Base-by-base conservation (phyloP, 2,888 invertebrate genomes). In the Cyclophora punctaria region DNA sequence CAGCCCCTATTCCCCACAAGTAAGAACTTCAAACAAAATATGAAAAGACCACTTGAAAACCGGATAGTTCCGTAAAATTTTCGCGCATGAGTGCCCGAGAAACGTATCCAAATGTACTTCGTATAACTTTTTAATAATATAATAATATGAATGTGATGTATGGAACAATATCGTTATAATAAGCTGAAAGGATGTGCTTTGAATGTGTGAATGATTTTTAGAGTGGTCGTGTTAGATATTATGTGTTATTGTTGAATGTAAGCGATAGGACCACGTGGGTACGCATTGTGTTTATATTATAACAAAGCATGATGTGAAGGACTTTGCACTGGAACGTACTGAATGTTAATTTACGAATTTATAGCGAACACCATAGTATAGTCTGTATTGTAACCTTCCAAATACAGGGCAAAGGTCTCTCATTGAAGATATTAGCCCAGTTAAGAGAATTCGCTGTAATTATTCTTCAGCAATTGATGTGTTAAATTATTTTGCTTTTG, bases 41-140 rank as follows among this genome's bases (percentile, higher is more conserved):
- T 45, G 57, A 56, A 57, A 52, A 59, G 63, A 58, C 77, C 84
- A 80, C 86, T 87, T 71, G 68, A 86, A 67, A 83, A 88, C 87
- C 85, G 86, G 87, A 85, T 84, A 75, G 82, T 74, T 74, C 73
- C 74, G 76, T 67, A 67, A 74, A 76, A 78, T 77, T 79, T 82
- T 83, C 73, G 73, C 85, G 85, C 84, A 76, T 78, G 80, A 76
- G 69, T 73, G 83, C 69, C 60, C 70, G 57, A 70, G 67, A 77
- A 60, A 80, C 75, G 66, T 66, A 62, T 64, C 58, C 62, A 80
- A 79, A 83, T 78, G 68, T 71, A 69, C 69, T 74, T 71, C 74
- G 78, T 80, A 85, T 85, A 84, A 83, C 77, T 81, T 79, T 86
- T 85, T 84, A 82, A 86, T 85, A 78, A 76, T 79, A 81, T 80